These are phyloP conservation scores for Sinocyclocheilus rhinocerous DNA, from an alignment of 2,113 vertebrate genomes.

Conservation along the genomic window DNA sequence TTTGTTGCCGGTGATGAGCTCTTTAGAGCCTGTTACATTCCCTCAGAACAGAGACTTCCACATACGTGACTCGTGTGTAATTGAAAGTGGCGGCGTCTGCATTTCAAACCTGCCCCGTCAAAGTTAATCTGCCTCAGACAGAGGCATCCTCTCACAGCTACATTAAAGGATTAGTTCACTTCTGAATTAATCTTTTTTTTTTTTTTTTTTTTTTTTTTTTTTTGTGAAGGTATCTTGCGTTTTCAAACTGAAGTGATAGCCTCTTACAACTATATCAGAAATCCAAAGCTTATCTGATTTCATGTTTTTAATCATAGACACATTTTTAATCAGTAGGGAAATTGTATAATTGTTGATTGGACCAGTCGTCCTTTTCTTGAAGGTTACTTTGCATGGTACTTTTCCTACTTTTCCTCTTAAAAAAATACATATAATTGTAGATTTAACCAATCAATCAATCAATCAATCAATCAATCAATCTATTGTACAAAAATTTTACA, in stretches of 20 bases:
- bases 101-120: slow-evolving; percentile 12
- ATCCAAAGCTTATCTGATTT: too few relatives aligned
- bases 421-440: too few relatives aligned
- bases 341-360: background rate
- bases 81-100: background rate
- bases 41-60: slow-evolving; percentile 28
- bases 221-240: background rate
- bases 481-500: too few relatives aligned
- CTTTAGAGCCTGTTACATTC: slow-evolving; percentile 25
- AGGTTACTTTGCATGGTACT: background rate
- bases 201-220: background rate
- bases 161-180: background rate
- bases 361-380: background rate
- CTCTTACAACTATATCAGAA: too few relatives aligned
- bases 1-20: slow-evolving; percentile 9
- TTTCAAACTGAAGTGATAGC: background rate
- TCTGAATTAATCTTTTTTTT: too few relatives aligned
- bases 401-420: too few relatives aligned
- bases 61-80: slow-evolving; percentile 37
- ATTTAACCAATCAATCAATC: too few relatives aligned
- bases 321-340: too few relatives aligned
- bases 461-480: too few relatives aligned
- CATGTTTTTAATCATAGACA: background rate
- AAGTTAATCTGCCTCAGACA: slow-evolving; percentile 14
- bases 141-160: background rate